These are phyloP conservation scores for Aleadryas rufinucha DNA, from an alignment of 2,113 vertebrate species.

Conservation along the genomic window DNA sequence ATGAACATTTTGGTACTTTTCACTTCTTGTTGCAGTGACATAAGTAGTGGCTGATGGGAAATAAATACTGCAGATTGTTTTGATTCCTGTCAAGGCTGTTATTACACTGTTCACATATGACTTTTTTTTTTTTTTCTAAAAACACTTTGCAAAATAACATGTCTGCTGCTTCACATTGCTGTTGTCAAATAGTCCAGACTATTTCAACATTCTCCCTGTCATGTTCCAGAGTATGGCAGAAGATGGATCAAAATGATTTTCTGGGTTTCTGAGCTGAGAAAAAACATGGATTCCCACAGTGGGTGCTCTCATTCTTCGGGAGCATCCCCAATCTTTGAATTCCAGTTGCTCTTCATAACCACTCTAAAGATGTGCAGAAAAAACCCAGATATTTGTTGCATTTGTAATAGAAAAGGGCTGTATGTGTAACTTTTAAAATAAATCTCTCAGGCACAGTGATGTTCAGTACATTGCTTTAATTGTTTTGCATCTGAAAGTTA, in stretches of 20 bases:
- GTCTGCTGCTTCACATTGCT: background rate
- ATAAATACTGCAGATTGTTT: background rate
- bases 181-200: background rate
- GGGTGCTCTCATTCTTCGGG: background rate
- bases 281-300: background rate
- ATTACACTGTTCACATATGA: background rate
- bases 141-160: background rate
- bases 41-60: background rate
- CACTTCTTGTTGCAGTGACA: background rate
- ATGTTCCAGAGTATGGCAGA: background rate
- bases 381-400: background rate
- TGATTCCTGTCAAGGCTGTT: background rate
- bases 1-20: background rate
- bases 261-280: background rate
- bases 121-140: background rate
- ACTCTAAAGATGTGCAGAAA: background rate
- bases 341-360: background rate
- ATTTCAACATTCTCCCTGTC: background rate
- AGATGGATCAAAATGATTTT: background rate
- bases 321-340: background rate
- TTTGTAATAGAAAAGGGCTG: background rate
- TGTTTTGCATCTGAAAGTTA: slow-evolving; percentile 37
- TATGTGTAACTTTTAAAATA: background rate
- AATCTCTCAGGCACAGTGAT: background rate
- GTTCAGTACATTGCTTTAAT: slow-evolving; percentile 29